Evolutionary conservation across 2,888 invertebrate species (phyloP).

Genomic region (Spilarctia lutea): DNA sequence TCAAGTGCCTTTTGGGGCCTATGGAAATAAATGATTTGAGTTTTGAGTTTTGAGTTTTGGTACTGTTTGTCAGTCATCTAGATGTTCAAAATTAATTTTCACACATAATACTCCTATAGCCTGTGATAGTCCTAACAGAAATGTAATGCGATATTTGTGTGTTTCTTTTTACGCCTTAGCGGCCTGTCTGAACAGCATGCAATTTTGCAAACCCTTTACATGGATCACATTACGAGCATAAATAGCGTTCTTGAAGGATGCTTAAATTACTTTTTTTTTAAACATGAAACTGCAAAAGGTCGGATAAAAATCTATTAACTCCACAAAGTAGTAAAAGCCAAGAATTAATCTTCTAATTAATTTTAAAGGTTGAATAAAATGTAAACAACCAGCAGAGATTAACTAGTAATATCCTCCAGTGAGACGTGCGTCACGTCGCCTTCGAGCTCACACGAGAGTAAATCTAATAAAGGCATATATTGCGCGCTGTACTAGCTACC

Average conservation of each 20-base stretch:
- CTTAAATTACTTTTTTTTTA: no score
- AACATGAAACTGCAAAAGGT: neutral
- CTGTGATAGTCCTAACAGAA: neutral
- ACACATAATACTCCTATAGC: neutral
- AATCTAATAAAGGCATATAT: constrained; percentile 28
- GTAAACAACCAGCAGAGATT: neutral
- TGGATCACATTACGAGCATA: neutral
- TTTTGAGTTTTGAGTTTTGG: no score
- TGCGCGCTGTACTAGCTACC: constrained; percentile 7
- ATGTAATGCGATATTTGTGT: neutral
- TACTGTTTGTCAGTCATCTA: no score
- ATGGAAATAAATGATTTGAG: no score
- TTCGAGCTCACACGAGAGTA: constrained; percentile 1
- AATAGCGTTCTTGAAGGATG: no score
- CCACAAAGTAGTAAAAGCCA: neutral
- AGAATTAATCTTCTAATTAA: neutral
- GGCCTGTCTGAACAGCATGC: neutral
- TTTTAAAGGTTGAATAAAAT: neutral
- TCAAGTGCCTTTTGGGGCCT: no score
- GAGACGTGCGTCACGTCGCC: neutral
- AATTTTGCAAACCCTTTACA: neutral
- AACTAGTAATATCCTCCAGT: constrained; percentile 1
- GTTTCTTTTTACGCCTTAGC: neutral
- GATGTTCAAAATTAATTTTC: neutral
- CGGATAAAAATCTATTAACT: neutral